Conservation (phyloP, 1,140 invertebrate genomes). For the Nomia melanderi region DNA sequence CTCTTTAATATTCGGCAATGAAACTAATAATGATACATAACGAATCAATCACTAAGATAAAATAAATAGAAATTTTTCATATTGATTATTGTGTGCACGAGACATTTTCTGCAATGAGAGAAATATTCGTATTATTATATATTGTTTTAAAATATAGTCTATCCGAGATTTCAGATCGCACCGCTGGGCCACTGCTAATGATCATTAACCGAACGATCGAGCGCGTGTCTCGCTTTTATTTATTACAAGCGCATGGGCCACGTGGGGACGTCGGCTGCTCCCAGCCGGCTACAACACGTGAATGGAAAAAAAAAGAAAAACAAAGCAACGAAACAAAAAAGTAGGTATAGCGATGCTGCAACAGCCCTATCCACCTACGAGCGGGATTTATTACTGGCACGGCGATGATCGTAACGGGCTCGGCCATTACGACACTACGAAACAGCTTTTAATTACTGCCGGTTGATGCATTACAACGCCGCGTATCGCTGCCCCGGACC, state of each 20-base stretch:
- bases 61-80: too few relatives aligned
- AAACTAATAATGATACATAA: too few relatives aligned
- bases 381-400: conserved; percentile 55
- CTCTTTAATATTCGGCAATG: too few relatives aligned
- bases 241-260: conserved; percentile 31
- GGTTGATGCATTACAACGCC: conserved; percentile 60
- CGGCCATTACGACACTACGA: conserved; percentile 58
- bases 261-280: conserved; percentile 21
- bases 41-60: too few relatives aligned
- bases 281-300: background rate
- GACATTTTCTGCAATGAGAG: too few relatives aligned
- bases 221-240: conserved; percentile 51
- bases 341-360: conserved; percentile 7
- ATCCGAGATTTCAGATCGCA: background rate
- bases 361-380: conserved; percentile 37
- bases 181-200: conserved; percentile 49
- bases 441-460: conserved; percentile 65
- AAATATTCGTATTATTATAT: too few relatives aligned
- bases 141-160: too few relatives aligned
- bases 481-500: conserved; percentile 20
- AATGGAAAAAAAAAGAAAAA: conserved; percentile 2
- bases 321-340: conserved; percentile 10
- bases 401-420: conserved; percentile 56
- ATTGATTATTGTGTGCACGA: too few relatives aligned
- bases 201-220: conserved; percentile 55